A percentile compares a stretch with the other conserved stretches of the same genome.
Evolutionary conservation across 2,797 vertebrate species (phyloP).

Genomic region (Hypotaenidia okinawae): DNA sequence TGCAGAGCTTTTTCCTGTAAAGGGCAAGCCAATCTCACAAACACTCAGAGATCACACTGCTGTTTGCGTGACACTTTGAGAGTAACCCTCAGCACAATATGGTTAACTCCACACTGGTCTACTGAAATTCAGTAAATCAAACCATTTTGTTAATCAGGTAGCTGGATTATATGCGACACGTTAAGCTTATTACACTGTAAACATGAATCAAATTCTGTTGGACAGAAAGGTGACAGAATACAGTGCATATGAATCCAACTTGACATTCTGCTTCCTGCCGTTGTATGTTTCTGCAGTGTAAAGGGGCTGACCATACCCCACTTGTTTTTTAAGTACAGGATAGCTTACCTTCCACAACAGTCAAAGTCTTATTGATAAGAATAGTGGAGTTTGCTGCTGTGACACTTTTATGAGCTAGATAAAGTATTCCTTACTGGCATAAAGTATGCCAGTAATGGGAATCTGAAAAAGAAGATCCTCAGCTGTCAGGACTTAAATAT

Average conservation of each 20-base stretch:
- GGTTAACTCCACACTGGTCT: neutral
- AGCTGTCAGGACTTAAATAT: neutral
- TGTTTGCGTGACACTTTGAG: neutral
- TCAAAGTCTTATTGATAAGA: neutral
- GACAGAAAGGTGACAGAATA: neutral
- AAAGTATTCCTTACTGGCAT: neutral
- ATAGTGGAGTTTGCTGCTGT: neutral
- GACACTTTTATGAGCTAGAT: neutral
- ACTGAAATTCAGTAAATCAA: neutral
- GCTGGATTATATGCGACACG: neutral
- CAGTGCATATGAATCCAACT: neutral
- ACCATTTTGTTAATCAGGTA: neutral
- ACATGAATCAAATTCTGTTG: neutral
- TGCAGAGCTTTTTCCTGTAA: neutral
- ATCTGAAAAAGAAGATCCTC: neutral
- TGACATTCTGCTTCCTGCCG: neutral
- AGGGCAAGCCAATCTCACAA: neutral
- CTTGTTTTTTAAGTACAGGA: neutral
- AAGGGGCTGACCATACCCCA: neutral
- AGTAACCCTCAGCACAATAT: neutral
- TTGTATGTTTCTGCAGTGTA: accelerated
- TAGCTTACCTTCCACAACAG: neutral
- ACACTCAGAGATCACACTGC: neutral
- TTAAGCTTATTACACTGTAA: neutral
- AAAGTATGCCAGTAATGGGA: neutral